Conservation (phyloP, 2,113 vertebrate species). For the Xyrauchen texanus region DNA sequence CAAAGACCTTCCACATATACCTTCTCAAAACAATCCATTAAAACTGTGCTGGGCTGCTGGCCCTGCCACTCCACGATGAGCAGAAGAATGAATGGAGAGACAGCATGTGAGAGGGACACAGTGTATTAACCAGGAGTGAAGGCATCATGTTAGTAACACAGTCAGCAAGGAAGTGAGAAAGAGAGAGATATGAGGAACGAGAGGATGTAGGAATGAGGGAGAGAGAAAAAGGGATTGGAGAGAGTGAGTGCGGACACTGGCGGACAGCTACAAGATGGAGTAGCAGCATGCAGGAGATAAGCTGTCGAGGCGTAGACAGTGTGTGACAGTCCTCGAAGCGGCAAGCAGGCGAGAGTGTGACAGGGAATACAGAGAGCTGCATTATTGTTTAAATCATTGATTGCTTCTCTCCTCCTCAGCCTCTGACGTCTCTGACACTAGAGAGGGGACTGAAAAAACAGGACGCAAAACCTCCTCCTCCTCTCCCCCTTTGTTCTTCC, state of each 20-base stretch:
- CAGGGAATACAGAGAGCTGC: constrained; percentile 78
- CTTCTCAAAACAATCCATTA: constrained; percentile 47
- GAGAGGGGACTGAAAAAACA: constrained; percentile 51
- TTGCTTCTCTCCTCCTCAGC: constrained; percentile 63
- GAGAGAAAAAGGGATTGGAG: constrained; percentile 36
- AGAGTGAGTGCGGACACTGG: constrained; percentile 48
- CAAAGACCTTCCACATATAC: constrained; percentile 45
- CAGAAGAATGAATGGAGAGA: constrained; percentile 23
- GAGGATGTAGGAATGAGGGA: constrained; percentile 13
- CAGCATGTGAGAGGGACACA: constrained; percentile 54
- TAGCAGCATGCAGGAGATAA: constrained; percentile 65
- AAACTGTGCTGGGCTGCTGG: constrained; percentile 31
- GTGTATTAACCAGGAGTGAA: constrained; percentile 61
- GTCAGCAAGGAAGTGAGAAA: constrained; percentile 44
- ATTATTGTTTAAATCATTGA: constrained; percentile 84
- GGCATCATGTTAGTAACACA: constrained; percentile 57
- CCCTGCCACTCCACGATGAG: constrained; percentile 47
- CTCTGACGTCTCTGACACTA: constrained; percentile 58
- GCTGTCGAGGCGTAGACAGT: constrained; percentile 62
- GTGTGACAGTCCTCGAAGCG: constrained; percentile 67
- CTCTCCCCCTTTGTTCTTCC: constrained; percentile 56
- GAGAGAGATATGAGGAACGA: constrained; percentile 42
- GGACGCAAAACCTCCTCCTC: constrained; percentile 42
- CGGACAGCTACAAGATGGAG: constrained; percentile 68
- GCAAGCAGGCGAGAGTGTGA: constrained; percentile 72